A percentile compares a stretch with the other conserved stretches of the same genome.
These are phyloP conservation scores for Tauraco hartlaubi DNA, from an alignment of 2,797 vertebrate genomes.

Conservation along the genomic window DNA sequence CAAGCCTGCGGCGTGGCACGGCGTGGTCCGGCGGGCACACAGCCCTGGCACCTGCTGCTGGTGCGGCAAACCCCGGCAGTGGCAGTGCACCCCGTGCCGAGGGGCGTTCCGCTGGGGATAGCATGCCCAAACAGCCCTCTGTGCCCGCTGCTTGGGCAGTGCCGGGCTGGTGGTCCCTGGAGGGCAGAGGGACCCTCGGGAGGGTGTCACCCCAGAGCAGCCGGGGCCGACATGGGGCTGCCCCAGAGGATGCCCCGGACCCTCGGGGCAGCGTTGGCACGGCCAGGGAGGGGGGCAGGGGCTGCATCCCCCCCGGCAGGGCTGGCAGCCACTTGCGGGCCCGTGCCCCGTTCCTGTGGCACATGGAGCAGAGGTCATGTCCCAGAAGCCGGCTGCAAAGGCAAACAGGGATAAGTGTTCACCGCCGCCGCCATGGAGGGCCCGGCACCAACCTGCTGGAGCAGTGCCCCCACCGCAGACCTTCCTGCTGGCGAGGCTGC, in stretches of 20 bases:
- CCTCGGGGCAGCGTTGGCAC: no score
- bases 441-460: accelerated
- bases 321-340: accelerated
- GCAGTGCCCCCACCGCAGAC: accelerated
- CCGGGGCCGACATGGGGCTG: not conserved
- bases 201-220: no score
- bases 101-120: no score
- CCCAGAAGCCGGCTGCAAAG: not conserved
- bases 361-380: accelerated
- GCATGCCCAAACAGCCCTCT: no score
- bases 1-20: accelerated
- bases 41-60: not conserved
- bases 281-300: not conserved
- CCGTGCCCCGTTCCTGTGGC: no score
- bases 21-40: accelerated
- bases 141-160: accelerated
- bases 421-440: accelerated
- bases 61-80: accelerated
- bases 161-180: accelerated
- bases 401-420: accelerated
- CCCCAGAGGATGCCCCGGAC: accelerated
- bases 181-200: not conserved
- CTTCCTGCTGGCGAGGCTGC: no score
- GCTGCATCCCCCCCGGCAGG: no score
- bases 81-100: accelerated